Evolutionary conservation across 2,888 invertebrate species (phyloP).

Genomic region (Amiota communis): DNA sequence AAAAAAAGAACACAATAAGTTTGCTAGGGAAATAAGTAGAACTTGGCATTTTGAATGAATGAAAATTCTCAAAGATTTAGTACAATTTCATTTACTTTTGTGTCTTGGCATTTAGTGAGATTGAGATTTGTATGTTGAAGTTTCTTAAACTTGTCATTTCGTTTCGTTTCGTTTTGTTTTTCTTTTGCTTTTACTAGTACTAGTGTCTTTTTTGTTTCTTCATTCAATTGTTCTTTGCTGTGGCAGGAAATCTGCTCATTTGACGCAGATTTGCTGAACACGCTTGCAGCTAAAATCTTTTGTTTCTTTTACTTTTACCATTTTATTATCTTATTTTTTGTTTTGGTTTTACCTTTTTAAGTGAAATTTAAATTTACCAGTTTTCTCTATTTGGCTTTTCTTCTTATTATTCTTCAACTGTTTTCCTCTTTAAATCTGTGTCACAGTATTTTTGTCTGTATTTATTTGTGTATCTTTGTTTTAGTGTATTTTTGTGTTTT

Average conservation of each 20-base stretch:
- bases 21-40: background rate
- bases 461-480: conserved; percentile 23
- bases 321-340: background rate
- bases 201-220: background rate
- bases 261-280: conserved; percentile 40
- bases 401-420: background rate
- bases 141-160: conserved; percentile 28
- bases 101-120: conserved; percentile 64
- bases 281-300: background rate
- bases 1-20: too few relatives aligned
- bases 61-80: conserved; percentile 61
- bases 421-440: background rate
- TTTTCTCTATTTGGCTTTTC: background rate
- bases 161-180: background rate
- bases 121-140: conserved; percentile 59
- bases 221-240: conserved; percentile 8
- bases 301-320: background rate
- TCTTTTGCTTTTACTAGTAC: background rate
- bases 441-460: background rate
- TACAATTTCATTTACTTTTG: conserved; percentile 67
- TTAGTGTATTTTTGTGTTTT: background rate
- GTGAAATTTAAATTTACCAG: conserved; percentile 15
- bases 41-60: conserved; percentile 21
- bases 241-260: conserved; percentile 37
- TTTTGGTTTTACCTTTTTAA: conserved; percentile 14